Conservation (phyloP, 2,888 invertebrate species). For the Notocelia uddmanniana region DNA sequence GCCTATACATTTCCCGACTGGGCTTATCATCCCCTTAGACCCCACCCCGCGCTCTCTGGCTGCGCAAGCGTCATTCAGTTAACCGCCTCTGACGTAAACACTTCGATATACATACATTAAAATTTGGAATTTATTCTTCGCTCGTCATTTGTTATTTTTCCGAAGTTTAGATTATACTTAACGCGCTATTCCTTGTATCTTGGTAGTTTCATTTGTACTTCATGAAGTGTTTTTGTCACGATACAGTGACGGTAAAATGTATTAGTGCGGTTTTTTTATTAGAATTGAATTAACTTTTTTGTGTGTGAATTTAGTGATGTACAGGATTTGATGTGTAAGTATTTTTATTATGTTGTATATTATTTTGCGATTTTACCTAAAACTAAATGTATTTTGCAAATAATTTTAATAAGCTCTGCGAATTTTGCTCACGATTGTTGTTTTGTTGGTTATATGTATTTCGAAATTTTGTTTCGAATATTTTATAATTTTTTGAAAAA, state of each 20-base stretch:
- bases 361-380: not conserved
- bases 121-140: conserved; percentile 15
- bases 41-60: conserved; percentile 55
- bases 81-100: conserved; percentile 63
- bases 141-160: not conserved
- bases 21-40: conserved; percentile 44
- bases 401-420: not conserved
- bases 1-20: conserved; percentile 34
- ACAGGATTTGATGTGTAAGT: conserved; percentile 25
- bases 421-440: conserved; percentile 8
- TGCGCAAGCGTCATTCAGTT: conserved; percentile 70
- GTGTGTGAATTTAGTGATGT: conserved; percentile 33
- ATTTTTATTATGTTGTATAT: not conserved
- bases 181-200: not conserved
- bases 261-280: not conserved
- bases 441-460: no score
- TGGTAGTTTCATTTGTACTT: not conserved
- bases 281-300: not conserved
- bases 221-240: no score
- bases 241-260: not conserved
- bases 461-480: no score
- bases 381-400: not conserved
- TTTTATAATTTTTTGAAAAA: no score
- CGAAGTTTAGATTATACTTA: not conserved
- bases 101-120: conserved; percentile 29